A percentile compares a stretch with the other conserved stretches of the same genome.
Evolutionary conservation across 2,113 vertebrate species (phyloP).

Genomic region (Empidonax alnorum): DNA sequence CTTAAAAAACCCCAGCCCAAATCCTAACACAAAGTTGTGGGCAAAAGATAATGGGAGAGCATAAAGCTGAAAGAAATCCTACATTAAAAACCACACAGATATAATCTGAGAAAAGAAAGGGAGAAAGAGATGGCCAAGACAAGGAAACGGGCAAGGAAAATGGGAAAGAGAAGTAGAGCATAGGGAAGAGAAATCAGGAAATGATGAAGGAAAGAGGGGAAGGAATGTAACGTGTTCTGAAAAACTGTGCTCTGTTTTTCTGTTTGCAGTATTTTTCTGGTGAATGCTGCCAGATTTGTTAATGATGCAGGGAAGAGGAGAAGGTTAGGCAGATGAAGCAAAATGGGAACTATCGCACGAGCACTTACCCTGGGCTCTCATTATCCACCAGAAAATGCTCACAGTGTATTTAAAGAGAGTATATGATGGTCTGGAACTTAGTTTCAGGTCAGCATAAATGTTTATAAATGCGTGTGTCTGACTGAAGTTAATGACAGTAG

Average conservation of each 20-base stretch:
- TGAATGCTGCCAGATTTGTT: background rate
- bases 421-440: background rate
- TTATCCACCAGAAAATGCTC: background rate
- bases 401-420: background rate
- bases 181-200: background rate
- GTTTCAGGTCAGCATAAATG: background rate
- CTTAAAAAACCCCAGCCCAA: background rate
- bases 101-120: background rate
- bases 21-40: background rate
- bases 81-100: background rate
- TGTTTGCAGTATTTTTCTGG: conserved; percentile 8
- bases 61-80: background rate
- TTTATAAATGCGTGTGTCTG: background rate
- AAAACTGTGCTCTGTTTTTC: background rate
- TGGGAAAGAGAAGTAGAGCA: background rate
- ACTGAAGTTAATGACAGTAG: background rate
- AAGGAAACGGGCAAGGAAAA: background rate
- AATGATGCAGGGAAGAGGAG: background rate
- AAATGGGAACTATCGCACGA: fast-evolving
- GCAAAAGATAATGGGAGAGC: background rate
- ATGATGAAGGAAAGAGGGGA: background rate
- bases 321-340: background rate
- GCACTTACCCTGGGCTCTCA: background rate
- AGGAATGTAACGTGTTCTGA: background rate
- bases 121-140: background rate